Evolutionary conservation across 2,888 invertebrate genomes (phyloP), one percentile per base, ranked within the genome.

Genomic region (Lasioglossum zephyrum): DNA sequence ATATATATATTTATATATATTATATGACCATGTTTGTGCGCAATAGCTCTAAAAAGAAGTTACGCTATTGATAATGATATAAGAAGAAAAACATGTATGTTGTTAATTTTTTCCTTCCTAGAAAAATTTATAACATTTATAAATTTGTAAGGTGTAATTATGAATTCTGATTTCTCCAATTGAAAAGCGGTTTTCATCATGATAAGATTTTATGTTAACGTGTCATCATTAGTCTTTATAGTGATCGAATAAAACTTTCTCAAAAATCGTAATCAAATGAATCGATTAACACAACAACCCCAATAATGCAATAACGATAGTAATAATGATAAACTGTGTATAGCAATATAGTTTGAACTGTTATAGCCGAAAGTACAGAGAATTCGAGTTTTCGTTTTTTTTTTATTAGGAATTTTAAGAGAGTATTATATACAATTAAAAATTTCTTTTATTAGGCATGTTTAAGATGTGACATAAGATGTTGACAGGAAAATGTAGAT

Each of bases 111-210:
- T 92, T 92, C 90, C 89, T 88, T 88, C 91, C 90, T 92, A 91
- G 90, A 90, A 92, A 92, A 91, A 93, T 94, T 94, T 94, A 92
- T 94, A 94, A 94, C 93, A 94, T 94, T 94, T 94, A 94, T 94
- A 94, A 94, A 94, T 94, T 94, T 94, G 92, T 94, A 94, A 94
- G 92, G 91, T 94, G 93, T 94, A 94, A 94, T 94, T 94, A 94
- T 91, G 92, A 90, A 92, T 92, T 92, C 92, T 93, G 90, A 93
- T 92, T 92, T 92, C 91, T 92, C 88, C 91, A 79, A 87, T 88
- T 84, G 70, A 77, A 66, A 83, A 77, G 89, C 91, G 92, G 89
- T 93, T 90, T 90, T 91, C 90, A 92, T 92, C 92, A 87, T 92
- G 85, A 91, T 93, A 93, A 92, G 92, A 91, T 92, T 92, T 94